These are phyloP conservation scores for Pemphigus obesinymphae DNA, from an alignment of 1,140 invertebrate species.

Conservation along the genomic window DNA sequence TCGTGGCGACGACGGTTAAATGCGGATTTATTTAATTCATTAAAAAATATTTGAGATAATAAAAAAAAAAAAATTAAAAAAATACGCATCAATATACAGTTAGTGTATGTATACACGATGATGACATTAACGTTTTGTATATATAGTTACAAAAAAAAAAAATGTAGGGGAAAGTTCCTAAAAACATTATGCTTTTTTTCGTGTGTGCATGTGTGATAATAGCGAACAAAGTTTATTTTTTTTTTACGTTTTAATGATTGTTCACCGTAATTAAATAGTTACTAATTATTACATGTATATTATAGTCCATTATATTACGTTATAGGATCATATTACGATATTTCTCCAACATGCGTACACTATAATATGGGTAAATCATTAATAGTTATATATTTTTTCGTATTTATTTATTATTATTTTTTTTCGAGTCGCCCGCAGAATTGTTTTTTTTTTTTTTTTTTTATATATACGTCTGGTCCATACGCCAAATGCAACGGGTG, in stretches of 20 bases:
- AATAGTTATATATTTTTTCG: neutral
- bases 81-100: too few relatives aligned
- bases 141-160: neutral
- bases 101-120: too few relatives aligned
- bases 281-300: neutral
- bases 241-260: neutral
- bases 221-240: neutral
- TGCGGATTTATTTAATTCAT: neutral
- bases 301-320: neutral
- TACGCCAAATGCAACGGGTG: slow-evolving; percentile 21
- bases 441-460: too few relatives aligned
- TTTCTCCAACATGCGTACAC: too few relatives aligned
- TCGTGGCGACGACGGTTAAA: neutral
- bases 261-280: neutral
- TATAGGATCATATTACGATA: too few relatives aligned
- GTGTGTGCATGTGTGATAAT: too few relatives aligned
- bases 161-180: neutral
- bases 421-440: neutral
- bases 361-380: too few relatives aligned
- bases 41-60: neutral
- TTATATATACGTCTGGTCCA: neutral
- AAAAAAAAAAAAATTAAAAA: too few relatives aligned
- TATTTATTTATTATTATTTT: neutral
- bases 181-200: neutral
- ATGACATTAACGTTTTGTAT: too few relatives aligned